phyloP scores from a whole-genome alignment of 2,113 vertebrate species.

The Megaleporinus macrocephalus region DNA sequence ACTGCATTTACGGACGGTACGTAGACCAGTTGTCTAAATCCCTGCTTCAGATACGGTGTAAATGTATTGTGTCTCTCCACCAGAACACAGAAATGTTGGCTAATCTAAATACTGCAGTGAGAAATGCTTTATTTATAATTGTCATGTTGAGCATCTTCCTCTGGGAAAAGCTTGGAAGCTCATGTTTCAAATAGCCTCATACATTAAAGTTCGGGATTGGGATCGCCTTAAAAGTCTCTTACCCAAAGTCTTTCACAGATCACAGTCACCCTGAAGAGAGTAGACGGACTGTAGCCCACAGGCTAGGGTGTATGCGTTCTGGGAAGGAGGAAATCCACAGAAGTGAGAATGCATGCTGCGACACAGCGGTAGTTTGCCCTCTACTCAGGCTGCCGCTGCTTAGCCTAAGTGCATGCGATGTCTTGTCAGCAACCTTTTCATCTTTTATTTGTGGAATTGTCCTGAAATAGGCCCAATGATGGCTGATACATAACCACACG shows the following conservation, averaged over 20 bases:
- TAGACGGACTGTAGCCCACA: not conserved
- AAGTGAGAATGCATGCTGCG: not conserved
- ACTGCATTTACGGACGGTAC: no score
- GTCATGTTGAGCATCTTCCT: constrained; percentile 1
- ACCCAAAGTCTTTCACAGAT: not conserved
- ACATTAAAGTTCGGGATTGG: not conserved
- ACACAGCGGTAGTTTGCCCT: not conserved
- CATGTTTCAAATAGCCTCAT: not conserved
- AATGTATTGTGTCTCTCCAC: not conserved
- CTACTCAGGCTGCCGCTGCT: constrained; percentile 6
- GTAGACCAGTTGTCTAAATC: not conserved
- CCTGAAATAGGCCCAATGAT: constrained; percentile 34
- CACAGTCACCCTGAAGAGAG: not conserved
- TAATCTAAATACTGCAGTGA: not conserved
- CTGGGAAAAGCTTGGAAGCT: not conserved
- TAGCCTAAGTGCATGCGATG: constrained; percentile 21
- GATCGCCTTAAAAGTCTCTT: not conserved
- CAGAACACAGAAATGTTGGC: not conserved
- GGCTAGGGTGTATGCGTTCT: not conserved
- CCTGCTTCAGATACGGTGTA: not conserved
- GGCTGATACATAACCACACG: not conserved
- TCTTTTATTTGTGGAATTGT: constrained; percentile 40
- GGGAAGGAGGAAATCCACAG: not conserved
- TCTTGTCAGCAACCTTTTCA: constrained; percentile 34
- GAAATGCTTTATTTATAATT: not conserved